A percentile compares a stretch with the other conserved stretches of the same genome.
Conservation (phyloP, 2,797 vertebrate genomes). For the Melanotaenia nigrans region DNA sequence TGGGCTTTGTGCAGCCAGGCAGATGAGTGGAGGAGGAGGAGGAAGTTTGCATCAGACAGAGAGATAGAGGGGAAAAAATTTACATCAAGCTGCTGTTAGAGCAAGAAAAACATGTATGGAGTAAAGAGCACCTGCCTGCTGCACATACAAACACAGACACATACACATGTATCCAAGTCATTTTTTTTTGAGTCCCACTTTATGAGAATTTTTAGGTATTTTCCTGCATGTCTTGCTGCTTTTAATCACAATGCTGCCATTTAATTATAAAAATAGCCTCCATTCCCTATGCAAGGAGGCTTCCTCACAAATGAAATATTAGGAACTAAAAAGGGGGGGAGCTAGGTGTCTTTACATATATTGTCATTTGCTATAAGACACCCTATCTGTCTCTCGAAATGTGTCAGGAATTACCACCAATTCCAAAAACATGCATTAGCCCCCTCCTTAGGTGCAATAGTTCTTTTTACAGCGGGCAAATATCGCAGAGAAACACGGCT, state of each 20-base stretch:
- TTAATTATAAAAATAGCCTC: slow-evolving; percentile 76
- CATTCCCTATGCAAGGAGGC: slow-evolving; percentile 56
- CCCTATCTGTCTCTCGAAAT: slow-evolving; percentile 85
- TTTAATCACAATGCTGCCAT: slow-evolving; percentile 56
- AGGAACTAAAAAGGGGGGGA: slow-evolving; percentile 66
- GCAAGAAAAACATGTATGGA: slow-evolving; percentile 36
- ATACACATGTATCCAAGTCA: slow-evolving; percentile 25
- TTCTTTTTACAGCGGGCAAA: slow-evolving; percentile 82
- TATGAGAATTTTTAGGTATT: slow-evolving; percentile 40
- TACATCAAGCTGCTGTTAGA: slow-evolving; percentile 51
- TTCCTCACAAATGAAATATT: slow-evolving; percentile 76
- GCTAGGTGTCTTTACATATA: slow-evolving; percentile 82
- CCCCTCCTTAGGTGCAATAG: slow-evolving; percentile 82
- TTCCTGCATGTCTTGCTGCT: slow-evolving; percentile 44
- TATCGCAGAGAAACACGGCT: slow-evolving; percentile 84
- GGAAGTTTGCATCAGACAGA: slow-evolving; percentile 43
- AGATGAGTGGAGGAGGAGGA: slow-evolving; percentile 49
- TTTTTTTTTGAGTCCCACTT: slow-evolving; percentile 21
- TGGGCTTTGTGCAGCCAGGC: slow-evolving; percentile 68
- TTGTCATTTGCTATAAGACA: slow-evolving; percentile 82
- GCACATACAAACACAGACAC: slow-evolving; percentile 19
- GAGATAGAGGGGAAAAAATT: slow-evolving; percentile 30
- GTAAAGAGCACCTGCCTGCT: slow-evolving; percentile 40
- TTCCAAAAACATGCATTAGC: slow-evolving; percentile 88
- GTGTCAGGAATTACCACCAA: slow-evolving; percentile 85